These are phyloP conservation scores for Sebastes alutus DNA, from an alignment of 2,797 vertebrate species.

Conservation along the genomic window DNA sequence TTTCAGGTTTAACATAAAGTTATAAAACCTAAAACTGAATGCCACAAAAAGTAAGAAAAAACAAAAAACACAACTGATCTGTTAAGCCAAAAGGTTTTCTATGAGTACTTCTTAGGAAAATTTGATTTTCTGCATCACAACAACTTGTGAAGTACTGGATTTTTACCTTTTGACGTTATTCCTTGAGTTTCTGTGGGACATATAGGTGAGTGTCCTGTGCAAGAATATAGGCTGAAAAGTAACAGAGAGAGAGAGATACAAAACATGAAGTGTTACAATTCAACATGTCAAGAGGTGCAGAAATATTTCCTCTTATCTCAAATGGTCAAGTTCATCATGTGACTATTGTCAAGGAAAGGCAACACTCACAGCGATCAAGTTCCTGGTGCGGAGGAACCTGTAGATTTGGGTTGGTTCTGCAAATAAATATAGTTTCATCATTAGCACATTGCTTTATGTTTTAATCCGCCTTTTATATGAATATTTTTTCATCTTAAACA, in stretches of 20 bases:
- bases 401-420: constrained; percentile 99
- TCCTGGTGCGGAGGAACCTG: constrained; percentile 97
- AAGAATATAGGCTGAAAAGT: constrained; percentile 94
- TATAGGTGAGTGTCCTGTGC: constrained; percentile 98
- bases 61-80: not conserved
- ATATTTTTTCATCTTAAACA: not conserved
- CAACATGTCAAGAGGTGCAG: not conserved
- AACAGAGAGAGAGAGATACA: not conserved
- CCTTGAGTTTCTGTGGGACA: constrained; percentile 97
- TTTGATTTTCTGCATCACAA: not conserved
- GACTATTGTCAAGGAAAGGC: not conserved
- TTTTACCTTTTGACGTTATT: constrained; percentile 92
- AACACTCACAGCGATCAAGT: constrained; percentile 95
- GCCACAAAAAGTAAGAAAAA: not conserved
- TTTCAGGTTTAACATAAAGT: not conserved
- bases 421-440: constrained; percentile 10
- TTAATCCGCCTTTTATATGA: not conserved
- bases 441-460: not conserved
- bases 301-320: not conserved
- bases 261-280: not conserved
- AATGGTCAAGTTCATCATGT: not conserved
- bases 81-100: not conserved
- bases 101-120: not conserved
- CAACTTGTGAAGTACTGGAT: too few species aligned
- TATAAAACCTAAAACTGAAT: not conserved